Conservation (phyloP, 2,113 vertebrate genomes). For the Brachypteracias leptosomus region DNA sequence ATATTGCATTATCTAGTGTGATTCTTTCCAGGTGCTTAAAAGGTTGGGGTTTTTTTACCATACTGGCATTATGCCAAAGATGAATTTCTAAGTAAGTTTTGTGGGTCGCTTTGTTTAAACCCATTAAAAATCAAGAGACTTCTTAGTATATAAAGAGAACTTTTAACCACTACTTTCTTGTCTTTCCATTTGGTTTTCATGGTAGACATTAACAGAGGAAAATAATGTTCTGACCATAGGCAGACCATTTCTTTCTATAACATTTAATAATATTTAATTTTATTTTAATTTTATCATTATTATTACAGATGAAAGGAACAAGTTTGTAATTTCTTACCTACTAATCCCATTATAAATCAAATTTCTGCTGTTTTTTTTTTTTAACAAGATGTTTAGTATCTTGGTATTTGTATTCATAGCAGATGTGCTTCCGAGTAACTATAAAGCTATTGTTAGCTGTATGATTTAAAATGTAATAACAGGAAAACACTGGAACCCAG, state of each 20-base stretch:
- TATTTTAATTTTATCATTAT: too few relatives aligned
- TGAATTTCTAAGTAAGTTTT: background rate
- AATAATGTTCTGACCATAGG: background rate
- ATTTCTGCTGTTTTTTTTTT: background rate
- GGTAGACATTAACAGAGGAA: background rate
- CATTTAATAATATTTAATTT: background rate
- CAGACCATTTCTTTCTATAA: background rate
- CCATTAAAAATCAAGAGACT: background rate
- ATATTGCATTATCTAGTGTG: background rate
- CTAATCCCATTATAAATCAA: conserved; percentile 12
- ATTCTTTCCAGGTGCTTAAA: background rate
- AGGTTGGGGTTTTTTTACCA: background rate
- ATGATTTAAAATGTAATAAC: conserved; percentile 63
- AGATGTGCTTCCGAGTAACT: background rate
- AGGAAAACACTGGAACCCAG: conserved; percentile 9
- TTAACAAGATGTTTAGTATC: background rate
- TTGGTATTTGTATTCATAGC: conserved; percentile 10
- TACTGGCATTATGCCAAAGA: background rate
- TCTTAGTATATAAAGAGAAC: background rate
- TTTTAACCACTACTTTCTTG: background rate
- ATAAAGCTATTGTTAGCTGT: conserved; percentile 3
- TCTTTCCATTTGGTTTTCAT: background rate
- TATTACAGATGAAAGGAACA: background rate
- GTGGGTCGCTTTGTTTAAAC: background rate
- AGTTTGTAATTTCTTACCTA: background rate